phyloP scores from a whole-genome alignment of 2,888 invertebrate genomes.

The Malacosoma neustria region DNA sequence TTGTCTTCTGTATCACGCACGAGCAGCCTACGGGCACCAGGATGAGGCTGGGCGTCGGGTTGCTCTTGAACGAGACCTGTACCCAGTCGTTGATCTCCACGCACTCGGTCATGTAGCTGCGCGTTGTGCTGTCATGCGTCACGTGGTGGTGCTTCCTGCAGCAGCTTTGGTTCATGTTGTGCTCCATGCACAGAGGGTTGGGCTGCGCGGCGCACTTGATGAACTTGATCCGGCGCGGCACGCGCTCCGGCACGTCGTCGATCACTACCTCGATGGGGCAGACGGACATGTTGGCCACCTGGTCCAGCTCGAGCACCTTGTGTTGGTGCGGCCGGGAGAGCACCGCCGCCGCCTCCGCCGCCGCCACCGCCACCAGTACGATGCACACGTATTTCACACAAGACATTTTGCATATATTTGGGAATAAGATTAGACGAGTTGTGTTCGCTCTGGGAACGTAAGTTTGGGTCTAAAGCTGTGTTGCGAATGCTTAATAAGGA shows the following conservation, averaged over 20 bases:
- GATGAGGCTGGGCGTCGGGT: constrained; percentile 15
- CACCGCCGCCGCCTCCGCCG: constrained; percentile 17
- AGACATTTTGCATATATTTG: constrained; percentile 2
- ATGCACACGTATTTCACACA: constrained; percentile 12
- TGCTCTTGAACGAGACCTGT: constrained; percentile 39
- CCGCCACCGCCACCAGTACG: constrained; percentile 14
- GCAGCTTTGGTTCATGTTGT: constrained; percentile 44
- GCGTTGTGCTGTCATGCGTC: background rate
- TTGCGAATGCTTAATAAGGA: background rate
- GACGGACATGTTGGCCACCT: constrained; percentile 44
- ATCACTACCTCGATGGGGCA: constrained; percentile 47
- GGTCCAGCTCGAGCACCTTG: constrained; percentile 24
- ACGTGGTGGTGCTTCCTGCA: constrained; percentile 40
- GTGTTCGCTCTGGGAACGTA: constrained; percentile 6
- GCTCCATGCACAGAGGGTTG: constrained; percentile 38
- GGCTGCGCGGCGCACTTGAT: constrained; percentile 44
- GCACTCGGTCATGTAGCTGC: constrained; percentile 41
- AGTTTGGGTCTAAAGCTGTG: background rate
- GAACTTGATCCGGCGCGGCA: constrained; percentile 54
- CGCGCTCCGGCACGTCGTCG: constrained; percentile 37
- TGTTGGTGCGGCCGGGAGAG: constrained; percentile 16
- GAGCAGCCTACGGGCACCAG: constrained; percentile 58
- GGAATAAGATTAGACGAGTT: constrained; percentile 2
- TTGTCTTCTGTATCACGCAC: constrained; percentile 42
- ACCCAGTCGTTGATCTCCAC: constrained; percentile 56